Evolutionary conservation across 1,140 invertebrate species (phyloP).

Genomic region (Aphis craccivora): DNA sequence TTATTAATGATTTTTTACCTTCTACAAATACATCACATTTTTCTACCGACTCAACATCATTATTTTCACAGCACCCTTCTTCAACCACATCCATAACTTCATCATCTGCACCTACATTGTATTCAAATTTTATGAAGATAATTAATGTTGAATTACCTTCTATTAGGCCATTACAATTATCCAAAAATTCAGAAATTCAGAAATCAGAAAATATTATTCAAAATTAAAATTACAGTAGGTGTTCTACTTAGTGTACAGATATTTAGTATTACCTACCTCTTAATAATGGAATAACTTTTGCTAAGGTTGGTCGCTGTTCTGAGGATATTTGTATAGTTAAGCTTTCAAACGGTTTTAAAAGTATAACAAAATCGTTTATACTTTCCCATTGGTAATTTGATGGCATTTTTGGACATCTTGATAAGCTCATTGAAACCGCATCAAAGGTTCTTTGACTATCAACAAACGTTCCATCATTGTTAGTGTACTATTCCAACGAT

Average conservation of each 20-base stretch:
- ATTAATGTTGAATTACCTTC: too few relatives aligned
- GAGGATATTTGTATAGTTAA: neutral
- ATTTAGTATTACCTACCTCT: neutral
- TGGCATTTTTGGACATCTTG: neutral
- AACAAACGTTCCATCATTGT: neutral
- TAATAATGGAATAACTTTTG: conserved; percentile 26
- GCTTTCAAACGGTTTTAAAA: neutral
- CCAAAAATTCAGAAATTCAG: too few relatives aligned
- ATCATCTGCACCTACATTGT: too few relatives aligned
- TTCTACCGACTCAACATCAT: too few relatives aligned
- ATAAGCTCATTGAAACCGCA: neutral
- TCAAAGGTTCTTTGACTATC: neutral
- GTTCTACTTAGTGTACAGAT: too few relatives aligned
- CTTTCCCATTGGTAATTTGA: neutral
- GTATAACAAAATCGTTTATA: neutral
- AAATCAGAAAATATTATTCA: too few relatives aligned
- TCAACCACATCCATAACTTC: too few relatives aligned
- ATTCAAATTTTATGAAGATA: neutral
- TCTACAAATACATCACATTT: too few relatives aligned
- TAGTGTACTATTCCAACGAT: neutral
- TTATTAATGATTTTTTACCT: too few relatives aligned
- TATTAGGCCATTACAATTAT: too few relatives aligned
- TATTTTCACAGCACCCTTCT: too few relatives aligned
- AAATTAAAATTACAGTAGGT: too few relatives aligned
- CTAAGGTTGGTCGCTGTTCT: neutral